Conservation (phyloP, 2,888 invertebrate species). For the Apodemia duryi region DNA sequence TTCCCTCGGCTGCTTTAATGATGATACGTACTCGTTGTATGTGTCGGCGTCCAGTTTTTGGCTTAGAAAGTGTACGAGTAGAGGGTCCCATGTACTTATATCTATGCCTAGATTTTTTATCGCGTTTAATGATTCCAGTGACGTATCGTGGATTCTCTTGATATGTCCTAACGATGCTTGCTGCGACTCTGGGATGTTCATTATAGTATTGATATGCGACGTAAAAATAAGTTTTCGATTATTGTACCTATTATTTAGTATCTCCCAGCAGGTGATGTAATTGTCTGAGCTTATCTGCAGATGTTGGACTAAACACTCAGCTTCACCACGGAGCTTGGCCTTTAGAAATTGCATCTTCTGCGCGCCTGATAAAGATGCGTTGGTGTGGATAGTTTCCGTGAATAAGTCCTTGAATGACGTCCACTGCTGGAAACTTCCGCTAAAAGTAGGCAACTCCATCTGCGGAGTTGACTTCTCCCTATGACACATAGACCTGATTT, state of each 20-base stretch:
- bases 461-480: conserved; percentile 15
- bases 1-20: conserved; percentile 23
- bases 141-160: conserved; percentile 29
- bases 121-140: conserved; percentile 29
- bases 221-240: conserved; percentile 28
- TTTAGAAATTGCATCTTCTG: conserved; percentile 27
- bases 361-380: conserved; percentile 22
- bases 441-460: conserved; percentile 16
- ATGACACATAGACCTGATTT: conserved; percentile 12
- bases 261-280: conserved; percentile 31
- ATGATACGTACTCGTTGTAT: conserved; percentile 25
- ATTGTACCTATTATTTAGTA: conserved; percentile 31
- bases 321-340: conserved; percentile 25
- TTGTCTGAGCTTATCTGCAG: conserved; percentile 26
- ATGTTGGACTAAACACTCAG: conserved; percentile 30
- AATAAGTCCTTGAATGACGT: conserved; percentile 29
- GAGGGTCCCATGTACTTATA: conserved; percentile 28
- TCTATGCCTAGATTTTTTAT: conserved; percentile 29
- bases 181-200: conserved; percentile 26
- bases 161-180: conserved; percentile 24
- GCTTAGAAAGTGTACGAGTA: conserved; percentile 26
- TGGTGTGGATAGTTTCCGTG: conserved; percentile 27
- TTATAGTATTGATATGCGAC: conserved; percentile 26
- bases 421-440: conserved; percentile 9
- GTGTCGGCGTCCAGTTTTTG: conserved; percentile 30